Percentiles rank a stretch among this genome's conserved stretches.
These are phyloP conservation scores for Ethmia dodecea DNA, from an alignment of 2,888 invertebrate species.

Conservation along the genomic window DNA sequence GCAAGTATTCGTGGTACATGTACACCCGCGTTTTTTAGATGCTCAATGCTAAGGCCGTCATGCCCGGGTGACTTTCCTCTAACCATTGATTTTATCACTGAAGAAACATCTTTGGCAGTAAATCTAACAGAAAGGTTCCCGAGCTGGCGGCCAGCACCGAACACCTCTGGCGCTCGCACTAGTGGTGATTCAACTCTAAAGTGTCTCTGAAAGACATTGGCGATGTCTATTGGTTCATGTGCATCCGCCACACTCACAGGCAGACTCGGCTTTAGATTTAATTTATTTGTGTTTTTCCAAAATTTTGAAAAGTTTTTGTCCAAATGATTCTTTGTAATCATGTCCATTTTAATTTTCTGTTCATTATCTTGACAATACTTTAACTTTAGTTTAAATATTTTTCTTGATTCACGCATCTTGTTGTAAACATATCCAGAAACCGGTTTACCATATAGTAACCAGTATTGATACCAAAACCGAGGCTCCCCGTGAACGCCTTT, in stretches of 20 bases:
- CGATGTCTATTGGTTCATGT: conserved; percentile 2
- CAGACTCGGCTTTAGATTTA: conserved; percentile 7
- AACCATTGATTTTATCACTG: background rate
- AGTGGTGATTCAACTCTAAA: conserved; percentile 1
- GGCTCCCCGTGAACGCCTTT: conserved; percentile 12
- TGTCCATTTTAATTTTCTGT: conserved; percentile 3
- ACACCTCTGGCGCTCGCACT: background rate
- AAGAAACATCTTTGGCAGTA: background rate
- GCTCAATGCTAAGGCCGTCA: conserved; percentile 8
- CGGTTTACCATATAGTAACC: conserved; percentile 9
- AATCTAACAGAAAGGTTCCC: background rate
- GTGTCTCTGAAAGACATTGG: background rate
- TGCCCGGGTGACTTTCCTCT: conserved; percentile 4
- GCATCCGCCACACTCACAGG: conserved; percentile 15
- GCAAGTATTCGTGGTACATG: conserved; percentile 5
- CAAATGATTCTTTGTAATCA: conserved; percentile 7
- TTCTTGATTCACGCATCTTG: conserved; percentile 3
- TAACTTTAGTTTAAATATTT: conserved; percentile 5
- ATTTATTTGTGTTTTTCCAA: conserved; percentile 15
- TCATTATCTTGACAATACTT: conserved; percentile 3
- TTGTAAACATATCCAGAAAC: conserved; percentile 2
- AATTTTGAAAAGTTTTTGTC: conserved; percentile 12
- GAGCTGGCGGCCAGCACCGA: background rate
- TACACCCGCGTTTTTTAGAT: conserved; percentile 7
- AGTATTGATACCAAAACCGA: conserved; percentile 9